These are phyloP conservation scores for Hirtodrosophila alboralis DNA, from an alignment of 2,888 invertebrate species.

Conservation along the genomic window DNA sequence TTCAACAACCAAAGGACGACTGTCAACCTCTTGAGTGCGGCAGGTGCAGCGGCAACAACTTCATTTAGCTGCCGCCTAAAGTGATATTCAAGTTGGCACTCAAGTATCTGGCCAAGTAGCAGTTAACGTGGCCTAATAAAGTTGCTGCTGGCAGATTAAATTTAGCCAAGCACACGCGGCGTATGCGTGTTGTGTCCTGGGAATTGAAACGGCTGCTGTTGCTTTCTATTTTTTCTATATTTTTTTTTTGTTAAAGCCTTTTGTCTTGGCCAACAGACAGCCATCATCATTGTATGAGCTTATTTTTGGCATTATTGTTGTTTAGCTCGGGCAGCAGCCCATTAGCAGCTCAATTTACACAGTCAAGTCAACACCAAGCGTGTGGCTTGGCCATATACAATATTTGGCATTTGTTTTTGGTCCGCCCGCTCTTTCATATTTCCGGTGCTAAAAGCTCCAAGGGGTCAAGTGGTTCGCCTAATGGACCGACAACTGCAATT, in stretches of 20 bases:
- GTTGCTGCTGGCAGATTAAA: slow-evolving; percentile 65
- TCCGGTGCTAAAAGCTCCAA: slow-evolving; percentile 66
- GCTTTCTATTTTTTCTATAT: slow-evolving; percentile 2
- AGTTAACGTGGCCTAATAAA: slow-evolving; percentile 78
- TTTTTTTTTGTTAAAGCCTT: slow-evolving; percentile 20
- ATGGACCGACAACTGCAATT: slow-evolving; percentile 75
- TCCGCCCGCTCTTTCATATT: slow-evolving; percentile 28
- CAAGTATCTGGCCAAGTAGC: slow-evolving; percentile 72
- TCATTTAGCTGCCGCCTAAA: slow-evolving; percentile 53
- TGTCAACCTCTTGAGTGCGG: slow-evolving; percentile 54
- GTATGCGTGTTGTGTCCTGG: slow-evolving; percentile 53
- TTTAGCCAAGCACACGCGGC: slow-evolving; percentile 49
- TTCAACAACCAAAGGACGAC: slow-evolving; percentile 64
- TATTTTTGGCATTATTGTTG: slow-evolving; percentile 39
- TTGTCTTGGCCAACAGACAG: slow-evolving; percentile 43
- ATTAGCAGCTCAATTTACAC: slow-evolving; percentile 78
- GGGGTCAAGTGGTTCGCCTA: slow-evolving; percentile 67
- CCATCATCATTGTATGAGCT: slow-evolving; percentile 19
- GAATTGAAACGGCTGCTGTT: slow-evolving; percentile 44
- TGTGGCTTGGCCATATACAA: slow-evolving; percentile 61
- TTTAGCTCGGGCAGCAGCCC: slow-evolving; percentile 44
- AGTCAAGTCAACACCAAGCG: slow-evolving; percentile 41
- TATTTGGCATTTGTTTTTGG: slow-evolving; percentile 66
- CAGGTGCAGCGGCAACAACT: slow-evolving; percentile 49
- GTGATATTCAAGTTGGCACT: slow-evolving; percentile 75